Evolutionary conservation across 2,888 invertebrate species (phyloP).

Genomic region (Phorcus lineatus): DNA sequence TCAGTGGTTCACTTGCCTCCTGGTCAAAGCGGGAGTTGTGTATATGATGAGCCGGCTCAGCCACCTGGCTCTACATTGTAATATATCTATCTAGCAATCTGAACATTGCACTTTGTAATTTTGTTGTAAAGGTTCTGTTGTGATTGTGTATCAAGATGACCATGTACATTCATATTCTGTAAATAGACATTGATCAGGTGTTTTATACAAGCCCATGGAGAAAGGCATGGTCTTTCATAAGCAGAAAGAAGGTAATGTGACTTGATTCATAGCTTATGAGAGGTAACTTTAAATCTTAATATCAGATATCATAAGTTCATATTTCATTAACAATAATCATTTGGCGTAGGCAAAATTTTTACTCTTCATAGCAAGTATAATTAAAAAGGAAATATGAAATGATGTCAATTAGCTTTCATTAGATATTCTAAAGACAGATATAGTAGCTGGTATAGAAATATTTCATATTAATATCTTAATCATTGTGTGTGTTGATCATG

Average conservation of each 20-base stretch:
- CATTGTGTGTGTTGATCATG: too few relatives aligned
- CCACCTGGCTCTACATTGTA: background rate
- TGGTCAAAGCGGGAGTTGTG: slow-evolving; percentile 23
- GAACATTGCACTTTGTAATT: slow-evolving; percentile 20
- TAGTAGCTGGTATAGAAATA: too few relatives aligned
- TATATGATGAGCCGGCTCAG: background rate
- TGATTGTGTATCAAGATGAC: slow-evolving; percentile 19
- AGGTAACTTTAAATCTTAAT: too few relatives aligned
- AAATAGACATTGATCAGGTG: slow-evolving; percentile 16
- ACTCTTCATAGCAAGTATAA: too few relatives aligned
- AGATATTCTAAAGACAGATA: too few relatives aligned
- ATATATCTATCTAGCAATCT: slow-evolving; percentile 13
- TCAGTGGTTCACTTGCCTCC: background rate
- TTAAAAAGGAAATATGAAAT: too few relatives aligned
- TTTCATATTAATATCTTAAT: too few relatives aligned
- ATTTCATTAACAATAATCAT: too few relatives aligned
- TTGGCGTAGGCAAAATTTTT: too few relatives aligned
- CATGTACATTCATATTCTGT: slow-evolving; percentile 23
- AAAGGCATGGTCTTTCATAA: slow-evolving; percentile 18
- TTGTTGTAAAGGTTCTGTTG: slow-evolving; percentile 24
- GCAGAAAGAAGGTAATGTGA: background rate
- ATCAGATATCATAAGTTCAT: too few relatives aligned
- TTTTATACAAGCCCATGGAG: slow-evolving; percentile 21
- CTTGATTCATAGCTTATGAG: too few relatives aligned
- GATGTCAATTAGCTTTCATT: too few relatives aligned